phyloP scores from a whole-genome alignment of 2,888 invertebrate species.

The Mimas tiliae region DNA sequence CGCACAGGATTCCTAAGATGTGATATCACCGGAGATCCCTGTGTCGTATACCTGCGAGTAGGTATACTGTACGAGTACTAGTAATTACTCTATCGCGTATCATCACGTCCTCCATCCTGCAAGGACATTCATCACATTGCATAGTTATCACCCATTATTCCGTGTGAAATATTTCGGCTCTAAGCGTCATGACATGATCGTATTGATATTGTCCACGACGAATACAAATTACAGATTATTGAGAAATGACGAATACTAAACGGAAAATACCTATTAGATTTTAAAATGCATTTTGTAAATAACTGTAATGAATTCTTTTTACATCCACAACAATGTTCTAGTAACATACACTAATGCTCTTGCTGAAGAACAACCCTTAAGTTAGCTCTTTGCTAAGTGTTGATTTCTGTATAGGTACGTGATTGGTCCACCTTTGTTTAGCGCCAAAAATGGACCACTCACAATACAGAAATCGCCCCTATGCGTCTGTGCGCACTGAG shows the following conservation, averaged over 20 bases:
- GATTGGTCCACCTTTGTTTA: too few species aligned
- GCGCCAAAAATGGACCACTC: too few species aligned
- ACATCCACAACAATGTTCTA: too few species aligned
- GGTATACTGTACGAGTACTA: conserved; percentile 3
- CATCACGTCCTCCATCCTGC: conserved; percentile 2
- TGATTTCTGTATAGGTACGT: too few species aligned
- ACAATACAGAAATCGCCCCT: too few species aligned
- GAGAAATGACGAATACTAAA: not conserved
- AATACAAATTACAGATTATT: conserved; percentile 9
- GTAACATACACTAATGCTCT: too few species aligned
- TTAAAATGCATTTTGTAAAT: too few species aligned
- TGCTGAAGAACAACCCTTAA: too few species aligned
- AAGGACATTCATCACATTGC: conserved; percentile 12
- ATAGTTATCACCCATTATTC: conserved; percentile 19
- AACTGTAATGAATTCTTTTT: not conserved
- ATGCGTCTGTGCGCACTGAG: too few species aligned
- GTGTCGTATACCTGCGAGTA: not conserved
- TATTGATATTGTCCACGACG: not conserved
- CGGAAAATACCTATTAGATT: not conserved
- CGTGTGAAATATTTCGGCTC: conserved; percentile 13
- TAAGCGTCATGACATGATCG: not conserved
- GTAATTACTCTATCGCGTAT: conserved; percentile 16
- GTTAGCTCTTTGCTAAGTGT: too few species aligned
- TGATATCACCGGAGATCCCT: conserved; percentile 40
- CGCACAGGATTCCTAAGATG: conserved; percentile 38